Conservation (phyloP, 1,140 invertebrate genomes). For the Heliothis virescens region DNA sequence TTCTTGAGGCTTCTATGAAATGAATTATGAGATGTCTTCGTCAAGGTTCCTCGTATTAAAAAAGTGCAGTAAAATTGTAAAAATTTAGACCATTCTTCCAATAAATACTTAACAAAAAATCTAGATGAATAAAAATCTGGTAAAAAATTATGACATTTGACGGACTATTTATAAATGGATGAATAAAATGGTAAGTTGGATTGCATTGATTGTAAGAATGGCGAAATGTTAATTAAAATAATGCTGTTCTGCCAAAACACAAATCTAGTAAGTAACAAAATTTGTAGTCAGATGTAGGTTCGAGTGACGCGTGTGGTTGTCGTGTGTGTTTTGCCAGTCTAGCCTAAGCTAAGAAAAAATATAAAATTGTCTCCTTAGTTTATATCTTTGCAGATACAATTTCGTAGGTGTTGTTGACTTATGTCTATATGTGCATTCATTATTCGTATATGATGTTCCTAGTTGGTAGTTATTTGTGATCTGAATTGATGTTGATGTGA, state of each 20-base stretch:
- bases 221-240: slow-evolving; percentile 64
- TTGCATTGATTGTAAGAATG: slow-evolving; percentile 59
- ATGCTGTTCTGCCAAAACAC: slow-evolving; percentile 82
- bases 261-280: slow-evolving; percentile 53
- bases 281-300: slow-evolving; percentile 43
- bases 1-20: slow-evolving; percentile 40
- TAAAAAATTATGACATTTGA: slow-evolving; percentile 5
- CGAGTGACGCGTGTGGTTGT: background rate
- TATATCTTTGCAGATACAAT: slow-evolving; percentile 62
- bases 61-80: slow-evolving; percentile 84
- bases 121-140: background rate
- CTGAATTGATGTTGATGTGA: slow-evolving; percentile 82
- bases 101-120: slow-evolving; percentile 53
- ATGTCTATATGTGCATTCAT: slow-evolving; percentile 74
- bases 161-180: slow-evolving; percentile 59
- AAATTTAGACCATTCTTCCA: slow-evolving; percentile 76
- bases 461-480: slow-evolving; percentile 70
- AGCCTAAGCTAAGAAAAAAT: slow-evolving; percentile 84
- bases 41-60: slow-evolving; percentile 80
- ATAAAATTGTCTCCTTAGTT: slow-evolving; percentile 72
- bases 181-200: slow-evolving; percentile 35
- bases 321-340: slow-evolving; percentile 77
- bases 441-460: slow-evolving; percentile 71
- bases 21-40: slow-evolving; percentile 50
- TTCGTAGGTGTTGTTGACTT: slow-evolving; percentile 65